A percentile compares a stretch with the other conserved stretches of the same genome.
These are phyloP conservation scores for Pogonophryne albipinna DNA, from an alignment of 2,797 vertebrate species.

Conservation along the genomic window DNA sequence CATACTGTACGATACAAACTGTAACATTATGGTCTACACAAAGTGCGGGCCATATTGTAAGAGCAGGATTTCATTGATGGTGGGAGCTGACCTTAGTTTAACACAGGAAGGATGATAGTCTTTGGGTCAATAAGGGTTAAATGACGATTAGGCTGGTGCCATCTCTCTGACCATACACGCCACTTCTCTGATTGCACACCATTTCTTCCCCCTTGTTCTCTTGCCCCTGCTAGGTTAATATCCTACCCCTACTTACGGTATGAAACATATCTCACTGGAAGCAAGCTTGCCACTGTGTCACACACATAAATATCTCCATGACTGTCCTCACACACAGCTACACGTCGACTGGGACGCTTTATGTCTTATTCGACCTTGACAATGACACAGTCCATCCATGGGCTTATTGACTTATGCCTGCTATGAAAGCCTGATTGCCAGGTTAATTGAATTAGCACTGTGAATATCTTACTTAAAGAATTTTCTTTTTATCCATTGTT, in stretches of 20 bases:
- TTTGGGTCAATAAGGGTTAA: slow-evolving; percentile 51
- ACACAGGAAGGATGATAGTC: slow-evolving; percentile 15
- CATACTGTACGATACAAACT: slow-evolving; percentile 15
- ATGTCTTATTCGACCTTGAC: slow-evolving; percentile 42
- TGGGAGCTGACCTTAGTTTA: slow-evolving; percentile 20
- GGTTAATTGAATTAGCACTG: slow-evolving; percentile 34
- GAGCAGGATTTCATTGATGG: slow-evolving; percentile 8
- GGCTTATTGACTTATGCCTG: slow-evolving; percentile 25
- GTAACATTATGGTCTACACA: not conserved
- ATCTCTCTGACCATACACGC: slow-evolving; percentile 28
- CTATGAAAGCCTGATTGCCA: slow-evolving; percentile 18
- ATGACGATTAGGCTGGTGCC: slow-evolving; percentile 26
- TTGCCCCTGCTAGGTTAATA: slow-evolving; percentile 31
- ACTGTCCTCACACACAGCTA: slow-evolving; percentile 1
- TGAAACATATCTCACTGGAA: slow-evolving; percentile 29
- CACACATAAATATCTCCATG: slow-evolving; percentile 28
- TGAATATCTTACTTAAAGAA: slow-evolving; percentile 1
- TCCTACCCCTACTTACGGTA: slow-evolving; percentile 29
- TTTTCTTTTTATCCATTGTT: slow-evolving; percentile 6
- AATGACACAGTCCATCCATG: slow-evolving; percentile 18
- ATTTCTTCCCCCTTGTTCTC: slow-evolving; percentile 36
- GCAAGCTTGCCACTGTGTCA: slow-evolving; percentile 21
- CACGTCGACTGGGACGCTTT: not conserved
- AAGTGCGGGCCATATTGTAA: not conserved
- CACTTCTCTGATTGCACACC: slow-evolving; percentile 51